phyloP scores from a whole-genome alignment of 2,888 invertebrate species.

The Carabus problematicus region DNA sequence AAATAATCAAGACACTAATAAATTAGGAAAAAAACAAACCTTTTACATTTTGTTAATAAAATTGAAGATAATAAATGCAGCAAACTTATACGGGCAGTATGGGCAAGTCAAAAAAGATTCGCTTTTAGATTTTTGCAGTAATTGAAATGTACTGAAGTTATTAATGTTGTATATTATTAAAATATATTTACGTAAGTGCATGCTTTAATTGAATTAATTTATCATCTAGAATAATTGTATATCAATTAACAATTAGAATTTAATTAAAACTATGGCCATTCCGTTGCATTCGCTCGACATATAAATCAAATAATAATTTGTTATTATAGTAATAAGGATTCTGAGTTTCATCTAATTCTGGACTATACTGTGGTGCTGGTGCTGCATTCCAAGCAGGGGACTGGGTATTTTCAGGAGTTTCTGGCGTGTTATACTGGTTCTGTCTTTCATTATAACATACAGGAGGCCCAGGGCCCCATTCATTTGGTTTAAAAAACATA shows the following conservation, averaged over 20 bases:
- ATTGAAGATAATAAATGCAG: constrained; percentile 5
- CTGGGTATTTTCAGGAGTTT: constrained; percentile 54
- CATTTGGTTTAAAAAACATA: constrained; percentile 45
- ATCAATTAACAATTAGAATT: not conserved
- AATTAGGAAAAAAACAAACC: too few relatives aligned
- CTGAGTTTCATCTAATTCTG: constrained; percentile 76
- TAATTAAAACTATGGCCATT: constrained; percentile 56
- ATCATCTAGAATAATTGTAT: not conserved
- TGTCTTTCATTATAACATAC: constrained; percentile 37
- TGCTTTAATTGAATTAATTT: not conserved
- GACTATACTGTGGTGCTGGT: constrained; percentile 68
- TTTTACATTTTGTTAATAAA: too few relatives aligned
- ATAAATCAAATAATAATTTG: constrained; percentile 84
- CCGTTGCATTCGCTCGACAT: constrained; percentile 80
- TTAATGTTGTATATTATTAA: constrained; percentile 1
- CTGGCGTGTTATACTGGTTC: constrained; percentile 49
- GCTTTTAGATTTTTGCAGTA: not conserved
- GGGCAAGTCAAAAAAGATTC: constrained; percentile 6
- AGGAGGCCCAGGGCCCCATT: constrained; percentile 55
- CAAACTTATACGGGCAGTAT: not conserved
- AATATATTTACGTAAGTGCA: constrained; percentile 1
- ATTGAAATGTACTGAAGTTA: too few relatives aligned
- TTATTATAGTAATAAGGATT: constrained; percentile 90
- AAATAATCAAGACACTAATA: too few relatives aligned
- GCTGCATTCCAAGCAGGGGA: constrained; percentile 52